Conservation (phyloP, 2,888 invertebrate species). For the Oscheius sp. region DNA sequence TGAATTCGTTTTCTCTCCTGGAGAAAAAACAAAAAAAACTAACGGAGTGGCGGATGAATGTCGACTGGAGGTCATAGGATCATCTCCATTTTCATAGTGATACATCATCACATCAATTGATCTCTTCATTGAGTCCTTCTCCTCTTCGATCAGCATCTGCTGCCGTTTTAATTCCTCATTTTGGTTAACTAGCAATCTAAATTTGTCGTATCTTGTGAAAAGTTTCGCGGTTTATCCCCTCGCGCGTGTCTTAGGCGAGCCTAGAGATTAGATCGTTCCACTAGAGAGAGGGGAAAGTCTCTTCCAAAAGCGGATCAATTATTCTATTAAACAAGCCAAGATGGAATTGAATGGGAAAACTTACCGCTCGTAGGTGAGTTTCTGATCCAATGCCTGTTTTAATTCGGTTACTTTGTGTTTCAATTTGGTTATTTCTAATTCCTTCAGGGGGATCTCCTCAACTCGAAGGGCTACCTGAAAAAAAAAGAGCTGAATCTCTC, state of each 20-base stretch:
- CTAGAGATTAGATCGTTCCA: too few species aligned
- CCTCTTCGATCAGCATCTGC: conserved; percentile 44
- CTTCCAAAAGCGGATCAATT: too few species aligned
- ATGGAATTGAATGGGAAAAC: too few species aligned
- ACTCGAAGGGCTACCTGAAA: conserved; percentile 50
- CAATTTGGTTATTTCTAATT: conserved; percentile 77
- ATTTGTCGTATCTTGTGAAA: too few species aligned
- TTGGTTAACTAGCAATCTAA: conserved; percentile 53
- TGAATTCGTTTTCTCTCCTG: background rate
- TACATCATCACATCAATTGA: conserved; percentile 50
- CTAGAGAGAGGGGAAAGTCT: too few species aligned
- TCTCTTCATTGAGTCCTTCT: conserved; percentile 46
- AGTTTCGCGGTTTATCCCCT: background rate
- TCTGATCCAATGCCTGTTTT: conserved; percentile 79
- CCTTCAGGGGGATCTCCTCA: conserved; percentile 62
- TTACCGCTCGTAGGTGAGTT: conserved; percentile 78
- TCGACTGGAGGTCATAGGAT: conserved; percentile 30
- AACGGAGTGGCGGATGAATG: conserved; percentile 17
- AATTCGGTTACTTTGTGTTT: conserved; percentile 87
- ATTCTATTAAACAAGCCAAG: too few species aligned
- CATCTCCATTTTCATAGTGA: conserved; percentile 44
- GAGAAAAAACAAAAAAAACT: background rate
- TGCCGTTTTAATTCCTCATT: conserved; percentile 53
- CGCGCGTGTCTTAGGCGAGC: too few species aligned
- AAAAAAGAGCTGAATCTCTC: background rate